phyloP scores from a whole-genome alignment of 1,140 invertebrate genomes.

The Cydia splendana region DNA sequence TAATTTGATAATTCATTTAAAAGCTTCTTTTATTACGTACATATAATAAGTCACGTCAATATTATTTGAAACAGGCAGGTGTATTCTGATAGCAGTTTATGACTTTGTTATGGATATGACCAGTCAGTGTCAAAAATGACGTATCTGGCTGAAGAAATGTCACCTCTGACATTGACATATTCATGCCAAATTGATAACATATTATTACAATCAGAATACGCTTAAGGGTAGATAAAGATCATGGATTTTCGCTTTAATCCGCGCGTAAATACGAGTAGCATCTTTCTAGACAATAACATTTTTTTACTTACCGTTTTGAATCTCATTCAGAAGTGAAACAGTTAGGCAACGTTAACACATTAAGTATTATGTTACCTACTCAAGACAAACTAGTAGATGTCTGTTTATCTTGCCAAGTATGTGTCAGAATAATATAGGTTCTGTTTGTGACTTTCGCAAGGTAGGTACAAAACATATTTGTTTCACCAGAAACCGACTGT shows the following conservation, averaged over 20 bases:
- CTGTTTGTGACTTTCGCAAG: background rate
- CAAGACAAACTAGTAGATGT: background rate
- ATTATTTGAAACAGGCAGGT: background rate
- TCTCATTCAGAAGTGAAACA: constrained; percentile 4
- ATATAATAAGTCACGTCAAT: background rate
- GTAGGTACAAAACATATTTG: background rate
- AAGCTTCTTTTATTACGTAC: background rate
- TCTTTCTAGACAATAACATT: background rate
- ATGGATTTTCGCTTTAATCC: no score
- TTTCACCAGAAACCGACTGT: background rate
- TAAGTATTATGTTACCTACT: background rate
- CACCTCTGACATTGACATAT: no score
- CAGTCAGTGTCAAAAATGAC: no score
- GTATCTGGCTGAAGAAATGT: no score
- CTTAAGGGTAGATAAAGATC: background rate
- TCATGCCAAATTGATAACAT: no score
- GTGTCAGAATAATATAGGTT: background rate
- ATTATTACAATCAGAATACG: no score
- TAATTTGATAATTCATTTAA: constrained; percentile 9
- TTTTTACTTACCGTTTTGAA: constrained; percentile 1
- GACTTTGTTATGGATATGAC: no score
- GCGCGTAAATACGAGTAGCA: background rate
- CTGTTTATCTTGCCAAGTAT: background rate
- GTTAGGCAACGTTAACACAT: background rate
- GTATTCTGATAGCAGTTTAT: background rate